Percentiles rank a stretch among this genome's conserved stretches.
Conservation (phyloP, 2,888 invertebrate genomes). For the Lacanobia oleracea region DNA sequence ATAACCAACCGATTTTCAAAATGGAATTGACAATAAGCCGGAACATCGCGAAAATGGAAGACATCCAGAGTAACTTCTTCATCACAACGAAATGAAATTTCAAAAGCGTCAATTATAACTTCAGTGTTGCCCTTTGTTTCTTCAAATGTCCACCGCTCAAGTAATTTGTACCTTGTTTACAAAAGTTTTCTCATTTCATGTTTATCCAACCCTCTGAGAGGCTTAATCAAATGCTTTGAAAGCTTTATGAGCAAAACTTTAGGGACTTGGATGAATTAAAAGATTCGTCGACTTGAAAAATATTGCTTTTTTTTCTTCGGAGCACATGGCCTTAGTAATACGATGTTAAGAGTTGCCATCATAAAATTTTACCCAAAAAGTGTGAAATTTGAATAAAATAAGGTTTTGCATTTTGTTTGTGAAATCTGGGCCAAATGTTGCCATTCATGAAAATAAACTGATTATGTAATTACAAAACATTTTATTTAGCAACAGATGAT, state of each 20-base stretch:
- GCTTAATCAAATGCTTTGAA: slow-evolving; percentile 77
- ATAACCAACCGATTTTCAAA: slow-evolving; percentile 2
- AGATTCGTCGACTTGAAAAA: slow-evolving; percentile 62
- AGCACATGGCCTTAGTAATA: slow-evolving; percentile 29
- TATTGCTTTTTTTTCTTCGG: slow-evolving; percentile 42
- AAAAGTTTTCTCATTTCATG: slow-evolving; percentile 77
- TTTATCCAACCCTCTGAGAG: slow-evolving; percentile 73
- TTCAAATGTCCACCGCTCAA: slow-evolving; percentile 68
- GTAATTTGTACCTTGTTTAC: slow-evolving; percentile 75
- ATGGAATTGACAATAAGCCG: slow-evolving; percentile 27
- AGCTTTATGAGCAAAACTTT: slow-evolving; percentile 75
- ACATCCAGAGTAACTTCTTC: slow-evolving; percentile 44
- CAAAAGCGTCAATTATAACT: slow-evolving; percentile 71
- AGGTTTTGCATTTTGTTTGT: slow-evolving; percentile 5
- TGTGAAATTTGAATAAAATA: background rate
- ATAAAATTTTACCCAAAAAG: slow-evolving; percentile 14
- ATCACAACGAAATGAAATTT: slow-evolving; percentile 62
- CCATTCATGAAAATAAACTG: slow-evolving; percentile 19
- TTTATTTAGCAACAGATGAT: background rate
- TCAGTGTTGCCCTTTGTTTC: slow-evolving; percentile 68
- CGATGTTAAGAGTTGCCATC: slow-evolving; percentile 42
- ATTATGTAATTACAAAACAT: background rate
- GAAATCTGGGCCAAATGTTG: slow-evolving; percentile 15
- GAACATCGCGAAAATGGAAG: slow-evolving; percentile 9
- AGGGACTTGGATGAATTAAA: slow-evolving; percentile 70